Evolutionary conservation across 2,888 invertebrate genomes (phyloP).

Genomic region (Nudaria mundana): DNA sequence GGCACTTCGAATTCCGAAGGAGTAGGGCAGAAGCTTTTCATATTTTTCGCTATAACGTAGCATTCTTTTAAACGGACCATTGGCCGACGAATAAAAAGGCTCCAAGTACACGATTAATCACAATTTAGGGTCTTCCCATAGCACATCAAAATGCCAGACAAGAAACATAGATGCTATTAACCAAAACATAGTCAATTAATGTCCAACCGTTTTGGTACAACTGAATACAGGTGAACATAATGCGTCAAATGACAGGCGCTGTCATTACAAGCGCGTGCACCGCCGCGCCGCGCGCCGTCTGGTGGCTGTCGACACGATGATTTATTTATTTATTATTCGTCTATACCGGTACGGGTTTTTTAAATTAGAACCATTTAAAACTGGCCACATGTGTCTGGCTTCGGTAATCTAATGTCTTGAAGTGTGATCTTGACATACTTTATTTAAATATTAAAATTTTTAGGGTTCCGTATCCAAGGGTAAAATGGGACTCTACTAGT

Average conservation of each 20-base stretch:
- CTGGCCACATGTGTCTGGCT: background rate
- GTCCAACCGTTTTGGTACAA: constrained; percentile 1
- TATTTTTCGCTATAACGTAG: too few species aligned
- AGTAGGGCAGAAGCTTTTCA: too few species aligned
- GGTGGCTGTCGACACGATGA: constrained; percentile 5
- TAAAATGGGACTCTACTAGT: too few species aligned
- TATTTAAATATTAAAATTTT: too few species aligned
- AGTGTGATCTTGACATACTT: background rate
- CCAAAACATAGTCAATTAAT: constrained; percentile 3
- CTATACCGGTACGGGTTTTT: constrained; percentile 1
- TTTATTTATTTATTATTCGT: constrained; percentile 12
- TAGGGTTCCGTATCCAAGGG: too few species aligned
- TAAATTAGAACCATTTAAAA: constrained; percentile 2
- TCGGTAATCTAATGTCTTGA: background rate
- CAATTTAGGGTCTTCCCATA: background rate
- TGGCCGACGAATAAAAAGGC: too few species aligned
- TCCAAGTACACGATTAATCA: too few species aligned
- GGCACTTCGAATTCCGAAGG: too few species aligned
- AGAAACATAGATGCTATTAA: constrained; percentile 19
- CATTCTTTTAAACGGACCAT: too few species aligned
- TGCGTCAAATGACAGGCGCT: constrained; percentile 8
- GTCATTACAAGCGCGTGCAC: constrained; percentile 5
- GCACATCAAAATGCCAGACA: constrained; percentile 11
- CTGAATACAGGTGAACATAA: constrained; percentile 2
- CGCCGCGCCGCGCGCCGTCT: background rate